Evolutionary conservation across 2,797 vertebrate genomes (phyloP).

Genomic region (Echiichthys vipera): DNA sequence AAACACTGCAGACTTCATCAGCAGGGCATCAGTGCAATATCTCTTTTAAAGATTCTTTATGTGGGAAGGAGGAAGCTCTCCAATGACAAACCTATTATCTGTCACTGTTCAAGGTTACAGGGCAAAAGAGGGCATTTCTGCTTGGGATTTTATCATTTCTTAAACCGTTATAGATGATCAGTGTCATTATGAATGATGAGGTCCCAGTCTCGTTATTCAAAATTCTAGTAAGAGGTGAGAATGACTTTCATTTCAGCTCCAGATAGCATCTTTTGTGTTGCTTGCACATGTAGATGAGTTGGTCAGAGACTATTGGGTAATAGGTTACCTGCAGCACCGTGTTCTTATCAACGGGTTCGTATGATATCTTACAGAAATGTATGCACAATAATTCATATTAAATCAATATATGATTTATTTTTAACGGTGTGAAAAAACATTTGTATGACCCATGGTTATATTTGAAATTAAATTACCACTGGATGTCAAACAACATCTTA

Average conservation of each 20-base stretch:
- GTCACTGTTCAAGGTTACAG: slow-evolving; percentile 84
- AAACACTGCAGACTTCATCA: slow-evolving; percentile 81
- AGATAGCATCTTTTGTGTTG: slow-evolving; percentile 74
- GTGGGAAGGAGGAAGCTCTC: slow-evolving; percentile 70
- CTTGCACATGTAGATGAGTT: slow-evolving; percentile 75
- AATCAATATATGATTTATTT: no score
- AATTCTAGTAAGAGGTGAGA: slow-evolving; percentile 73
- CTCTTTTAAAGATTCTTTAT: slow-evolving; percentile 84
- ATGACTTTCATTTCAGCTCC: slow-evolving; percentile 81
- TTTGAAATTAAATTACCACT: background rate
- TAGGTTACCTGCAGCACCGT: slow-evolving; percentile 55
- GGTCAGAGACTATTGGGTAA: slow-evolving; percentile 55
- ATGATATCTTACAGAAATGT: no score
- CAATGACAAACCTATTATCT: slow-evolving; percentile 87
- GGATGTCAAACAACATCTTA: background rate
- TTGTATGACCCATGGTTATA: background rate
- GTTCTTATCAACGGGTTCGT: slow-evolving; percentile 31
- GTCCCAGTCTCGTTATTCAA: slow-evolving; percentile 77
- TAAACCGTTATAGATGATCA: slow-evolving; percentile 85
- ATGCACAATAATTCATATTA: no score
- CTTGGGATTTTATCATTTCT: slow-evolving; percentile 81
- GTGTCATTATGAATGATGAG: slow-evolving; percentile 88
- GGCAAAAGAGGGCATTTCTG: slow-evolving; percentile 79
- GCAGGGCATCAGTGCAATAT: slow-evolving; percentile 74
- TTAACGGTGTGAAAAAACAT: no score